Evolutionary conservation across 2,888 invertebrate genomes (phyloP).

Genomic region (Melolontha melolontha): DNA sequence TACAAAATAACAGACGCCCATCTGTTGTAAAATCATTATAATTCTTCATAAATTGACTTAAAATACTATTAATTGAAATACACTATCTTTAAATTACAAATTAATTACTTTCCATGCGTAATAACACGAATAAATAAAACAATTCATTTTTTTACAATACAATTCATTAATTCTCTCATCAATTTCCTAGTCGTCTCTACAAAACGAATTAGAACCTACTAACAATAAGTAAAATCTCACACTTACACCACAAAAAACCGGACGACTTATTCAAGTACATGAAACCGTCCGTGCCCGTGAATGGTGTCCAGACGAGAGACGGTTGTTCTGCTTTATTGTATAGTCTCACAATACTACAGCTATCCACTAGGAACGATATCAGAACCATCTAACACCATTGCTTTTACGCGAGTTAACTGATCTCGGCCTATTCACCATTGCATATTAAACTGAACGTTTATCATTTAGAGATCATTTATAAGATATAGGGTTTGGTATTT

Average conservation of each 20-base stretch:
- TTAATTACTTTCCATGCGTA: no score
- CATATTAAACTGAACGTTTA: constrained; percentile 54
- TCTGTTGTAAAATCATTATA: no score
- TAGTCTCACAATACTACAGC: constrained; percentile 46
- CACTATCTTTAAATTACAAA: no score
- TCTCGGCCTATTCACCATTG: constrained; percentile 51
- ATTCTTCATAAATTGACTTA: no score
- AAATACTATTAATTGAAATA: no score
- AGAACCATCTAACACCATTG: background rate
- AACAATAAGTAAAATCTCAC: constrained; percentile 31
- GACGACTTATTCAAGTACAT: constrained; percentile 29
- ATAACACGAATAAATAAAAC: no score
- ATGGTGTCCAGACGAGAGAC: constrained; percentile 45
- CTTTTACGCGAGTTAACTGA: constrained; percentile 51
- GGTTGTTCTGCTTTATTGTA: constrained; percentile 47
- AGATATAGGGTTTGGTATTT: constrained; percentile 53
- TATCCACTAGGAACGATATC: background rate
- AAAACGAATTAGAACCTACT: constrained; percentile 14
- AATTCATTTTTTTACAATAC: no score
- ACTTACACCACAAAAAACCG: constrained; percentile 24
- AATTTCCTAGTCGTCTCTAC: background rate
- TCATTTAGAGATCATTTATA: constrained; percentile 52
- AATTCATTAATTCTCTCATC: no score
- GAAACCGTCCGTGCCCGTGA: constrained; percentile 26
- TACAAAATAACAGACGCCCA: no score